These are phyloP conservation scores for Coendou prehensilis DNA, from an alignment of 2,797 vertebrate species.

Conservation along the genomic window DNA sequence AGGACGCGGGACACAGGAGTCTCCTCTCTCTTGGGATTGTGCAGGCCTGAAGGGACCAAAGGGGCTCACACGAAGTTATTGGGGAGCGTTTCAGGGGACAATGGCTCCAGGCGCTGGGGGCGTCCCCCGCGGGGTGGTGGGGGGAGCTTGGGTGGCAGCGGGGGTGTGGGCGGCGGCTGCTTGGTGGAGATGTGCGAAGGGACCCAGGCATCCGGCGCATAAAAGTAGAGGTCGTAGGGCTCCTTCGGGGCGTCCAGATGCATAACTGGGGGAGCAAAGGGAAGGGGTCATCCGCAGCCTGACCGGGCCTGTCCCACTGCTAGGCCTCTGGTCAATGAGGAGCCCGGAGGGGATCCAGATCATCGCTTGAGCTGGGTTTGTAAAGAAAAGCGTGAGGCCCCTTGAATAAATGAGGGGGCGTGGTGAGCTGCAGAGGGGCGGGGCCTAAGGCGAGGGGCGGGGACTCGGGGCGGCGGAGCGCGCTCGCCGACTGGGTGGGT, in stretches of 20 bases:
- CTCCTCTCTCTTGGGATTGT: not conserved
- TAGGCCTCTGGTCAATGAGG: not conserved
- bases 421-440: not conserved
- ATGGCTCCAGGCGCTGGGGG: constrained; percentile 76
- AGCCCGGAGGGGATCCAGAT: not conserved
- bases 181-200: constrained; percentile 82
- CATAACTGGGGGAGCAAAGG: constrained; percentile 77
- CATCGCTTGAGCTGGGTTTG: not conserved
- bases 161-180: constrained; percentile 76
- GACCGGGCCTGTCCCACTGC: too few species aligned
- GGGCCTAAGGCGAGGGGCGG: not conserved
- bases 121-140: constrained; percentile 65
- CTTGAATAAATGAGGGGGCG: not conserved
- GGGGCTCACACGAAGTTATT: constrained; percentile 80
- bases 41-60: not conserved
- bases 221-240: constrained; percentile 86
- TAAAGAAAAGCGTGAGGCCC: not conserved
- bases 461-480: not conserved
- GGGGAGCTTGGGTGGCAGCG: constrained; percentile 72
- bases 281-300: not conserved
- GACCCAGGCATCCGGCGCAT: constrained; percentile 78
- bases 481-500: not conserved
- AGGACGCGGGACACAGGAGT: not conserved
- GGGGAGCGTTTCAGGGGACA: constrained; percentile 79
- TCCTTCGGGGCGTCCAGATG: constrained; percentile 87